Evolutionary conservation across 2,888 invertebrate genomes (phyloP), one percentile per base, ranked within the genome.

Genomic region (Meiosimyza platycephala): DNA sequence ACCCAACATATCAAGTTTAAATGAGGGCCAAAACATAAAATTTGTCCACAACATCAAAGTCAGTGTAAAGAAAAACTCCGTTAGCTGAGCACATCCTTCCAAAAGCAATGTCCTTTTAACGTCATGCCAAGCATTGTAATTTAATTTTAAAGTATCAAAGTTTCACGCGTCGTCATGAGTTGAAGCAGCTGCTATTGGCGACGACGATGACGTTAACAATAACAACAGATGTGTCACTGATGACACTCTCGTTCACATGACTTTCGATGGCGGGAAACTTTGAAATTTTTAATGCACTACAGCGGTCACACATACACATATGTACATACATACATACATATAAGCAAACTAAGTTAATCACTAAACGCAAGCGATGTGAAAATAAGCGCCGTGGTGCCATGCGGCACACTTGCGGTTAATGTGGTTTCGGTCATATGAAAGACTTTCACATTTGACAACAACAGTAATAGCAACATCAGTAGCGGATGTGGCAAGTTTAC

Each of bases 211-310:
- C 15, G 1, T 16, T 64, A 65, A 63, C 76, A 68, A 54, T 63
- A 66, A 57, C 71, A 72, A 51, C 52, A 57, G 68, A 54, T 68
- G 28, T 54, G 48, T 62, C 47, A 48, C 60, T 28, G 60, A 47
- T 48, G 54, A 71, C 65, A 48, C 28, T 59, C 12, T 52, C 59
- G 60, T 63, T 28, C 62, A 54, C 54, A 68, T 68, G 67, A 68
- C 60, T 67, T 64, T 64, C 54, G 4, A 13, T 64, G 64, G 64
- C 52, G 65, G 63, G 65, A 77, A 79, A 75, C 75, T 76, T 78
- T 74, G 18, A n/a, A 62, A 47, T 62, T 51, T 51, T 28, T 16
- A 22, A 18, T 18, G 51, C n/a, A 69, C 63, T 73, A 66, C 59
- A 70, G 72, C 74, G 33, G 47, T 55, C 15, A 15, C 22, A 51